Evolutionary conservation across 2,888 invertebrate genomes (phyloP), one percentile per base, ranked within the genome.

Genomic region (Microplitis deprimator): DNA sequence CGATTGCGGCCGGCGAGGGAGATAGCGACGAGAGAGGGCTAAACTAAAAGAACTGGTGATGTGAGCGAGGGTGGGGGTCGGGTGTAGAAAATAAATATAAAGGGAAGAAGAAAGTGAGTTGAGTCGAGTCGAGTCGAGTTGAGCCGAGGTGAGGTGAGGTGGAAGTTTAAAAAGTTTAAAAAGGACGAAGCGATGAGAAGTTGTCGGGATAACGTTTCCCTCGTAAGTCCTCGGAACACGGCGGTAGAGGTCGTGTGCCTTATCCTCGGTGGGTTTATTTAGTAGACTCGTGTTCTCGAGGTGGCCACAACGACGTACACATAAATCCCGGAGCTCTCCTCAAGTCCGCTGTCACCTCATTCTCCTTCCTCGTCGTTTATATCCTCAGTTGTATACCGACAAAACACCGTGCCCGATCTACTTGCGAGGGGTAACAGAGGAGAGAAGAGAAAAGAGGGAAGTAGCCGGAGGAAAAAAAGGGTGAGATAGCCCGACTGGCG

Each of bases 251-350:
- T 80, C 79, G 81, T 79, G 81, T 80, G 81, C 80, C 80, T 81
- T 81, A 83, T 84, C 84, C 87, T 87, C 85, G 85, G 82, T 65
- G 80, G 82, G 84, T 86, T 87, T 87, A 87, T 88, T 87, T 87
- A 87, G 85, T 86, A 83, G 83, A 84, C 83, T 83, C 83, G 83
- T 85, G 85, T 84, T 83, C 75, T 76, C 69, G 70, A 68, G 73
- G 77, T 77, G 73, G 73, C 77, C 77, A 59, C 77, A 77, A 77
- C 77, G 73, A 73, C 73, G 73, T 77, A 77, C 73, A 77, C 77
- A 77, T 77, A 77, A 77, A 77, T 77, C 77, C 77, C 64, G 59
- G 64, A 77, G 69, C 73, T 77, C 77, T 77, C 73, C 73, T 77
- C 79, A 41, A 73, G 77, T 71, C 72, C 67, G 60, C 67, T 73